Evolutionary conservation across 2,797 vertebrate genomes (phyloP), one percentile per base, ranked within the genome.

Genomic region (Galagoides demidoff): DNA sequence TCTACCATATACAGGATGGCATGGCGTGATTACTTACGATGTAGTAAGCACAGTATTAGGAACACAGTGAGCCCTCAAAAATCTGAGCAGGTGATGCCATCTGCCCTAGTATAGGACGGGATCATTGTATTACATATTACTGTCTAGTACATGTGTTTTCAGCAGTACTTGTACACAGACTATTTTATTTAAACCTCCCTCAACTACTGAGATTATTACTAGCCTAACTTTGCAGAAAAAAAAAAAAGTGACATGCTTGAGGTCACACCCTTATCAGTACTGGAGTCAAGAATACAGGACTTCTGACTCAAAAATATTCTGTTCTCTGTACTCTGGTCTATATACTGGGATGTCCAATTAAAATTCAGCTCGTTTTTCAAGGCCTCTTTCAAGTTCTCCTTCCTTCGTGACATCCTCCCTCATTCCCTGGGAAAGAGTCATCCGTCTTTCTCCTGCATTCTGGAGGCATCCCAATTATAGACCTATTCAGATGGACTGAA

Each of bases 331-430:
- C 29, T 12, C 9, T 66, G 10, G n/a, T 83, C 12, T 43, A 20
- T 9, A 31, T 34, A 68, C 39, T 63, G 3, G 10, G 27, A 14
- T 14, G 31, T 85, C 12, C 31, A 68, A 29, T 82, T 77, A 63
- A 95, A 95, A 93, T 39, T 59, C 45, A 85, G 57, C 27, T 92
- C 77, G 55, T 34, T 89, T 82, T 17, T 71, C 76, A 77, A 87
- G 76, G 7, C 23, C 71, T 82, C 29, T 20, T 52, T 93, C 61
- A 70, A 63, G 71, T 70, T 11, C 8, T 63, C 29, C 45, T 85
- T 90, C 22, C 71, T 77, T 73, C 4, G 43, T 16, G 29, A 81
- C 52, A 1, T 49, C 79, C 84, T 63, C 66, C 57, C 49, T 70
- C 86, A 89, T 87, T 49, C 49, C 31, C 31, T 34, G 22, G 39